These are phyloP conservation scores for Eucera pruinosa DNA, from an alignment of 2,888 invertebrate genomes.

Conservation along the genomic window DNA sequence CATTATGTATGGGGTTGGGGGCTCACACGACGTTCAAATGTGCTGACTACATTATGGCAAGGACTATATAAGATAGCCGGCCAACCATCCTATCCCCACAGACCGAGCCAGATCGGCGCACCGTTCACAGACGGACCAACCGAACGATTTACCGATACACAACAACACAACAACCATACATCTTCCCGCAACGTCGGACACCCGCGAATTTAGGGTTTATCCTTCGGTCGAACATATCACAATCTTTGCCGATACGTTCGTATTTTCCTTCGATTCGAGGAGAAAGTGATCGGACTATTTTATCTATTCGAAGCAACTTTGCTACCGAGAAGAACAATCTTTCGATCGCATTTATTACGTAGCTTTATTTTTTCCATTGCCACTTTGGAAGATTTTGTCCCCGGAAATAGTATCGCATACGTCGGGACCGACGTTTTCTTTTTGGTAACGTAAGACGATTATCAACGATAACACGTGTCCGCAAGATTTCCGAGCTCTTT, in stretches of 20 bases:
- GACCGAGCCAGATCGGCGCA: conserved; percentile 81
- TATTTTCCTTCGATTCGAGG: conserved; percentile 1
- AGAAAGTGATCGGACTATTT: conserved; percentile 45
- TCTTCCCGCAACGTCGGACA: conserved; percentile 17
- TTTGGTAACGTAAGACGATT: no score
- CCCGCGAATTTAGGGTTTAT: background rate
- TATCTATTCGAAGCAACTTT: no score
- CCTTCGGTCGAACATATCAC: no score
- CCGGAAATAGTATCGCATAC: no score
- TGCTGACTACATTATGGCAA: conserved; percentile 83
- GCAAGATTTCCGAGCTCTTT: conserved; percentile 2
- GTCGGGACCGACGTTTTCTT: no score
- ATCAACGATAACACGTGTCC: no score
- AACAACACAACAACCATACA: conserved; percentile 43
- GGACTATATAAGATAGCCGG: conserved; percentile 82
- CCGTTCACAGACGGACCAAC: conserved; percentile 76
- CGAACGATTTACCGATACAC: conserved; percentile 51
- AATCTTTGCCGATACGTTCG: no score
- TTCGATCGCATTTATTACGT: no score
- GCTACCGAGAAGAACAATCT: no score
- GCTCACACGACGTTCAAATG: conserved; percentile 78
- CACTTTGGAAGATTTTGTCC: no score
- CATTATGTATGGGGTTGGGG: conserved; percentile 82
- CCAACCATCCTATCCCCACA: conserved; percentile 81
- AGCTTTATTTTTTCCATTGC: no score